Evolutionary conservation across 2,113 vertebrate genomes (phyloP).

Genomic region (Miniopterus natalensis): DNA sequence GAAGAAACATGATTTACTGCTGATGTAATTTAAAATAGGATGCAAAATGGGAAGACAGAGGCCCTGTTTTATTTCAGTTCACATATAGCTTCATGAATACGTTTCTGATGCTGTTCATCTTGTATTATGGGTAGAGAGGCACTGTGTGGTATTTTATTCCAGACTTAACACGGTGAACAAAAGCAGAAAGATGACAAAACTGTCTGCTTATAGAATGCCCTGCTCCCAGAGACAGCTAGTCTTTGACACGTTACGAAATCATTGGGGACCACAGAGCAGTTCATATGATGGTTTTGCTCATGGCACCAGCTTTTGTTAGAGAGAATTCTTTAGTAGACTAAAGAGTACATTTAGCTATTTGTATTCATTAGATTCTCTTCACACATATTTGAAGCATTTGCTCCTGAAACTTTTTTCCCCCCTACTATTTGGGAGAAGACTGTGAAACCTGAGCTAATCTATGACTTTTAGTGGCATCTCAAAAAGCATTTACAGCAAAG

Average conservation of each 20-base stretch:
- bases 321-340: neutral
- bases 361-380: neutral
- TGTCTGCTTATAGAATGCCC: neutral
- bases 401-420: neutral
- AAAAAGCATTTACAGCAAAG: neutral
- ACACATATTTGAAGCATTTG: neutral
- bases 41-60: neutral
- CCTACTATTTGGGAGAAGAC: neutral
- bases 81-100: neutral
- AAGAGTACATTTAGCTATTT: neutral
- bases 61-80: conserved; percentile 4
- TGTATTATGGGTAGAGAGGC: neutral
- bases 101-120: neutral
- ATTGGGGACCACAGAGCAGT: neutral
- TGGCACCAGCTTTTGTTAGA: neutral
- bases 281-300: neutral
- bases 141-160: neutral
- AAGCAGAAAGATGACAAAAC: neutral
- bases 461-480: neutral
- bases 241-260: neutral
- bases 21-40: conserved; percentile 22
- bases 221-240: neutral
- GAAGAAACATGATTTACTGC: conserved; percentile 31
- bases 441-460: neutral
- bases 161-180: neutral